Evolutionary conservation across 2,113 vertebrate genomes (phyloP), one percentile per base, ranked within the genome.

Genomic region (Sprattus sprattus): DNA sequence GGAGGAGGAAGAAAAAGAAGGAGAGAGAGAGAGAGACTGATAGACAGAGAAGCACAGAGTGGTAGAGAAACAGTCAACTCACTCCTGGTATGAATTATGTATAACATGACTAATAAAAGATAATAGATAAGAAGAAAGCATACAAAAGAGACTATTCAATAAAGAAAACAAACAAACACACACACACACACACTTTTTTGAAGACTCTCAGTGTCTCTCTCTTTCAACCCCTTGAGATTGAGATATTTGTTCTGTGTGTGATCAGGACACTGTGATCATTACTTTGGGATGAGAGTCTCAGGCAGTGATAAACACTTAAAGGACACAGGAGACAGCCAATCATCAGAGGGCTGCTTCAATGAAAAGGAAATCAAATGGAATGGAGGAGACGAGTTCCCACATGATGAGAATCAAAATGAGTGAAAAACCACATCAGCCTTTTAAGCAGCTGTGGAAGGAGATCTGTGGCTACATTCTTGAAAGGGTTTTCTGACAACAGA

Each of bases 271-370:
- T 78, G 71, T 78, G 71, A 78, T 78, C 71, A 78, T 78, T 78
- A 15, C 71, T 78, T 78, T 78, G 71, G 71, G 71, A 78, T 78
- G 71, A 78, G 71, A 78, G n/a, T 25, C 64, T 67, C 64, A 67
- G 64, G 25, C 64, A 28, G 64, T 11, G 64, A 9, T 78, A 78
- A 78, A 78, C 71, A 78, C 71, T 25, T 7, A 13, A 15, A 78
- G 71, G 71, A 32, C 71, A 39, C 32, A 13, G 11, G 71, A 78
- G 28, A 39, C 71, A 16, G 28, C 32, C 10, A 25, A 71, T 28
- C 25, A 28, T 10, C 71, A 28, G 64, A 28, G n/a, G 28, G 44
- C 28, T 13, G 13, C 28, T 11, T 78, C 11, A 2, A 39, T 39
- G 25, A 78, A 78, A 9, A 78, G 28, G 71, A 32, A 78, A 32